Conservation (phyloP, 2,888 invertebrate species). For the Autographa gamma region DNA sequence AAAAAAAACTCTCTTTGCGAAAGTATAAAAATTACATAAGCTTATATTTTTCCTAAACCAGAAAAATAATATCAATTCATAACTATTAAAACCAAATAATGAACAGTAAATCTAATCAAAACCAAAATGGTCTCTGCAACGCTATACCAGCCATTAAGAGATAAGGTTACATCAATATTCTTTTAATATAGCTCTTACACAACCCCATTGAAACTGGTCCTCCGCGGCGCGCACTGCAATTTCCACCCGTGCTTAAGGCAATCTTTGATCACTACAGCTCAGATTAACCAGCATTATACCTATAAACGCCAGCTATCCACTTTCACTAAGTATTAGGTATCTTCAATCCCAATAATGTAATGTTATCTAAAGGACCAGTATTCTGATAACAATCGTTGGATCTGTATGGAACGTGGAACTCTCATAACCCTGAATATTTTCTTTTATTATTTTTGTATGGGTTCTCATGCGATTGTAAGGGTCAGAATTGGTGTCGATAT, state of each 20-base stretch:
- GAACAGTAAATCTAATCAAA: background rate
- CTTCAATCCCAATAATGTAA: constrained; percentile 27
- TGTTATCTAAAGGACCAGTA: constrained; percentile 12
- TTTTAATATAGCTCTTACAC: background rate
- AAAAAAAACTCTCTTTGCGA: too few relatives aligned
- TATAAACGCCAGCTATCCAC: constrained; percentile 13
- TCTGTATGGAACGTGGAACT: background rate
- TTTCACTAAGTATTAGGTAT: constrained; percentile 21
- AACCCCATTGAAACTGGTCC: background rate
- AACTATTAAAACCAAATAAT: too few relatives aligned
- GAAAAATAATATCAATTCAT: too few relatives aligned
- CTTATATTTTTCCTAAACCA: too few relatives aligned
- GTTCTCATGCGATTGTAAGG: background rate
- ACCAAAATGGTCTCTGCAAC: background rate
- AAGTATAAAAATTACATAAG: too few relatives aligned
- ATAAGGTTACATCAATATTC: constrained; percentile 4
- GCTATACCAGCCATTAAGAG: background rate
- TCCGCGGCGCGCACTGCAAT: constrained; percentile 2
- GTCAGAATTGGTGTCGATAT: background rate
- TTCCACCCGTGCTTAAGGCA: background rate
- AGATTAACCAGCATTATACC: background rate
- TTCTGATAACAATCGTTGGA: constrained; percentile 21
- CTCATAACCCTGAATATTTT: constrained; percentile 22
- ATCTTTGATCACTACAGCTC: background rate
- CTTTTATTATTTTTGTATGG: constrained; percentile 24